Base-by-base conservation (phyloP, 2,797 vertebrate genomes). In the Tenualosa ilisha region DNA sequence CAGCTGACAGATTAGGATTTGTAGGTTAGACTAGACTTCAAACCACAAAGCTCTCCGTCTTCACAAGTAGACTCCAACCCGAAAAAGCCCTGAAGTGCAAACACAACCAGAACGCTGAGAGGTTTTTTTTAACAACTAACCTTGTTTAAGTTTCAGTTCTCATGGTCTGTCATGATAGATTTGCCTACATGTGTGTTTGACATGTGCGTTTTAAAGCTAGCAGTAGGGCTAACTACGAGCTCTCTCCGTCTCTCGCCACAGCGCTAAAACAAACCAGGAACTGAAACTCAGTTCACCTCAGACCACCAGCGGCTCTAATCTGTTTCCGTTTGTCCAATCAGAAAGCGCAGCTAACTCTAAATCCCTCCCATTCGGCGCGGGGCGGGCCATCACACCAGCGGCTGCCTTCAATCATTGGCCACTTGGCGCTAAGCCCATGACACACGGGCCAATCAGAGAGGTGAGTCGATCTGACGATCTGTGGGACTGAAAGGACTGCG, bases 321-420 rank as follows among this genome's bases (percentile, higher is more conserved):
- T 43, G 2, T 79, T 43, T 4, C 6, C 6, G 50, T 46, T 79
- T 2, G 51, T 83, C 95, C 93, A 96, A 94, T 95, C 89, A 90
- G 84, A 90, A 3, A 43, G 82, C 46, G 81, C 31, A 3, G 15
- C 81, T 5, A 24, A 24, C 3, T 31, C 26, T 86, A 83, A 89
- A 83, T 50, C 6, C 13, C 0, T 5, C 75, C 20, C 54, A 49
- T 56, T 53, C 24, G 12, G 0, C 3, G 65, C 37, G 43, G 85
- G 95, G 95, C 95, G 95, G 95, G 88, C 49, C 93, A 91, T 96
- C 95, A 94, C 94, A 88, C 94, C 94, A 96, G 95, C 26, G 88
- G 81, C 81, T 89, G 81, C 85, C 6, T 0, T 0, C 26, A 26
- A 26, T 89, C 24, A 94, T 92, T 95, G 94, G 94, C 26, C 79